phyloP scores from a whole-genome alignment of 2,113 vertebrate species.

The Tychaedon coryphoeus region DNA sequence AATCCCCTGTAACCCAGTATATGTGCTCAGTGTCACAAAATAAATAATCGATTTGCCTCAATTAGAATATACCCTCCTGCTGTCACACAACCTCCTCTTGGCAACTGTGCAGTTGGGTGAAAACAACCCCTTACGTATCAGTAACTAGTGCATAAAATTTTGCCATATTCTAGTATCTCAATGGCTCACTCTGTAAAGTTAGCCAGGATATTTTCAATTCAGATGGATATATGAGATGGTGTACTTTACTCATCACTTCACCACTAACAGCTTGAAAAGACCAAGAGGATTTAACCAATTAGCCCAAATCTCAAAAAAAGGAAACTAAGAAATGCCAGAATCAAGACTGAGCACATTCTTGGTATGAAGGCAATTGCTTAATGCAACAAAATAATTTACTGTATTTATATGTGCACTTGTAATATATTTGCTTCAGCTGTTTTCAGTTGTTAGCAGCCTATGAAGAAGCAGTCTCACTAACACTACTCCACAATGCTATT shows the following conservation, averaged over 20 bases:
- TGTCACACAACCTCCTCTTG: not conserved
- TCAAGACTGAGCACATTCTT: rapidly evolving
- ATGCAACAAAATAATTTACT: not conserved
- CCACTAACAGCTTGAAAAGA: not conserved
- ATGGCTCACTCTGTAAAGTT: not conserved
- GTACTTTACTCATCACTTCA: not conserved
- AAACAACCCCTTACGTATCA: not conserved
- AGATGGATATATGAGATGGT: not conserved
- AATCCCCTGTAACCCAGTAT: not conserved
- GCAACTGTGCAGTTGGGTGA: not conserved
- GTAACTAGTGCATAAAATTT: not conserved
- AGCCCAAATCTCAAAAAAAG: not conserved
- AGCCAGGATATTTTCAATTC: not conserved
- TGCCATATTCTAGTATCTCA: not conserved
- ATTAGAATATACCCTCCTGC: not conserved
- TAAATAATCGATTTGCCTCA: not conserved
- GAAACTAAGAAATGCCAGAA: not conserved
- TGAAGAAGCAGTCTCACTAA: not conserved
- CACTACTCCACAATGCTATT: not conserved
- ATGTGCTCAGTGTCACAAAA: not conserved
- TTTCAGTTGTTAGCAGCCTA: not conserved
- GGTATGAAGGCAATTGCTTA: not conserved
- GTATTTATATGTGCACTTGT: not conserved
- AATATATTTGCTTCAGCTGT: not conserved
- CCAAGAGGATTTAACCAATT: not conserved